These are phyloP conservation scores for Spondyliosoma cantharus DNA, from an alignment of 2,797 vertebrate species.

Conservation along the genomic window DNA sequence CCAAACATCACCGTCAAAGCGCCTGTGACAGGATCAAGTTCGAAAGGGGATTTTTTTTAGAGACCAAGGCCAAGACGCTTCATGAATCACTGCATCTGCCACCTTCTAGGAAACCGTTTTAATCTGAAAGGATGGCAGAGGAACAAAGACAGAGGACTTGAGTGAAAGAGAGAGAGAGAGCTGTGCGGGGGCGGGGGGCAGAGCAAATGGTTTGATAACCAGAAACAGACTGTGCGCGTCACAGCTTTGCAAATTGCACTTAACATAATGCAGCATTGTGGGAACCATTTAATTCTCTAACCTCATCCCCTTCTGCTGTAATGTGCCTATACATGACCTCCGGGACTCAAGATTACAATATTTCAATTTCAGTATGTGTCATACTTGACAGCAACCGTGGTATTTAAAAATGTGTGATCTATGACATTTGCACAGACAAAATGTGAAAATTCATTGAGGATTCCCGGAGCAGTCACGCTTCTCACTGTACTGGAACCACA, in stretches of 20 bases:
- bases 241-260: slow-evolving; percentile 63
- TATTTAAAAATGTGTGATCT: slow-evolving; percentile 41
- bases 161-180: background rate
- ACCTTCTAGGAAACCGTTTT: slow-evolving; percentile 48
- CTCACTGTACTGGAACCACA: slow-evolving; percentile 59
- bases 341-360: slow-evolving; percentile 15
- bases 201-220: slow-evolving; percentile 59
- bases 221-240: slow-evolving; percentile 66
- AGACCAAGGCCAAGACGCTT: slow-evolving; percentile 6
- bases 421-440: slow-evolving; percentile 7
- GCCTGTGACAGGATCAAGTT: slow-evolving; percentile 8
- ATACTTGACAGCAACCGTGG: slow-evolving; percentile 14
- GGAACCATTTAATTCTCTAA: slow-evolving; percentile 48
- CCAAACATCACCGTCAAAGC: slow-evolving; percentile 10
- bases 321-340: slow-evolving; percentile 33
- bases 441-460: slow-evolving; percentile 9
- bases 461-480: slow-evolving; percentile 25
- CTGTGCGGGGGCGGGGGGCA: background rate
- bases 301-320: slow-evolving; percentile 20
- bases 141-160: slow-evolving; percentile 46
- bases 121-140: slow-evolving; percentile 39
- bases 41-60: slow-evolving; percentile 2
- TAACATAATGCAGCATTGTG: slow-evolving; percentile 61
- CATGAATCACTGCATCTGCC: slow-evolving; percentile 54
- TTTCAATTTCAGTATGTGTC: slow-evolving; percentile 26